Evolutionary conservation across 2,888 invertebrate genomes (phyloP).

Genomic region (Caenorhabditis angaria): DNA sequence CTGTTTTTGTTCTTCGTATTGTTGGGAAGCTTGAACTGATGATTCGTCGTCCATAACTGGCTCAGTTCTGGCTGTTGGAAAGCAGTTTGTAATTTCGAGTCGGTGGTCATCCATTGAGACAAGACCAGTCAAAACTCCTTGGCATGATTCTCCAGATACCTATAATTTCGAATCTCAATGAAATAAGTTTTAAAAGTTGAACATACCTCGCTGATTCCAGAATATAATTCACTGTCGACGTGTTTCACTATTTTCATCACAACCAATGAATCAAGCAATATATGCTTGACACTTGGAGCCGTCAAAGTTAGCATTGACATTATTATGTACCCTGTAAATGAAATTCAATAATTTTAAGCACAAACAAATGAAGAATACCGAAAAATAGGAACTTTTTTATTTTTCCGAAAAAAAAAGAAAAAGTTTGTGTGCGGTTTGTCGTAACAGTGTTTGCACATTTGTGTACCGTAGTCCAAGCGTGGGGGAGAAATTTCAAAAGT

Average conservation of each 20-base stretch:
- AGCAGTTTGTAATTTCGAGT: constrained; percentile 72
- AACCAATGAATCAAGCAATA: constrained; percentile 68
- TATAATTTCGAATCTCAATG: constrained; percentile 6
- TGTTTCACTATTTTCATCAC: constrained; percentile 72
- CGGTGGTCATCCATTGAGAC: constrained; percentile 67
- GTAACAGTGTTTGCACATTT: constrained; percentile 19
- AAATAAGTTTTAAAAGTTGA: background rate
- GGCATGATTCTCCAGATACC: constrained; percentile 70
- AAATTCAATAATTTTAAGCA: background rate
- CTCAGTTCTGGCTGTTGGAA: constrained; percentile 69
- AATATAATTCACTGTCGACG: constrained; percentile 70
- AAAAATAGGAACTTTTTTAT: background rate
- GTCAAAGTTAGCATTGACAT: constrained; percentile 27
- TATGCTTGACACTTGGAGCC: constrained; percentile 57
- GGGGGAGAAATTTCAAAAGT: background rate
- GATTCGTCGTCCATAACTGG: constrained; percentile 64
- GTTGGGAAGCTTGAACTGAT: constrained; percentile 46
- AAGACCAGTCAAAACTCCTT: constrained; percentile 71
- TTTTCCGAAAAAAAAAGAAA: background rate
- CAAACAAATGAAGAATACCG: background rate
- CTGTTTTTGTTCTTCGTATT: constrained; percentile 64
- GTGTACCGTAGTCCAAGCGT: constrained; percentile 20
- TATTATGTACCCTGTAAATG: constrained; percentile 14
- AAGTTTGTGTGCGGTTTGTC: constrained; percentile 18
- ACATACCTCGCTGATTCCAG: constrained; percentile 68